A percentile compares a stretch with the other conserved stretches of the same genome.
These are phyloP conservation scores for Pseudocheirus occidentalis DNA, from an alignment of 2,797 vertebrate genomes.

Conservation along the genomic window DNA sequence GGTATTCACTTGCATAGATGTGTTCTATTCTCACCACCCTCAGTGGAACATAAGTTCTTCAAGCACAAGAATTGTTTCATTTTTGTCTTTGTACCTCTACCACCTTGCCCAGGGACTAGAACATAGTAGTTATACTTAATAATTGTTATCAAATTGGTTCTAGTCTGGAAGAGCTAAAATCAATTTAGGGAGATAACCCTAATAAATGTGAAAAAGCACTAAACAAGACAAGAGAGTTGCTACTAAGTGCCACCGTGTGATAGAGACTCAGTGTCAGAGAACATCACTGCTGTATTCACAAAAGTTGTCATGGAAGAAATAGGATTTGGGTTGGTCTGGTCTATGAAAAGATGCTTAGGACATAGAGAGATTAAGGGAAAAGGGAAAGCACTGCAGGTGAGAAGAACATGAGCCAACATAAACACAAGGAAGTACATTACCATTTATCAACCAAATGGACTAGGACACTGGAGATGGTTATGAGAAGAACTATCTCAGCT, in stretches of 20 bases:
- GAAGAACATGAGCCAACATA: neutral
- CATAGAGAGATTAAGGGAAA: neutral
- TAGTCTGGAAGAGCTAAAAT: neutral
- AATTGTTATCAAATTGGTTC: neutral
- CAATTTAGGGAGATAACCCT: neutral
- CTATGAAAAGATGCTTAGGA: neutral
- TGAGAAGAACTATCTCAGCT: neutral
- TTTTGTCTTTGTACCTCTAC: neutral
- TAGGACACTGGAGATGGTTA: neutral
- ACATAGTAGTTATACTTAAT: neutral
- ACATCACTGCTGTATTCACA: neutral
- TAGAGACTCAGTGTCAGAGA: neutral
- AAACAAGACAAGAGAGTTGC: neutral
- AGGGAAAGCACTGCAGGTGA: constrained; percentile 44
- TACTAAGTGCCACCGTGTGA: neutral
- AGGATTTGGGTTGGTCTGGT: neutral
- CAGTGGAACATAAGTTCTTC: neutral
- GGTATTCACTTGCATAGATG: neutral
- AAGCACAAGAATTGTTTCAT: neutral
- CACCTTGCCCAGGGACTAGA: neutral
- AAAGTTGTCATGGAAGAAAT: neutral
- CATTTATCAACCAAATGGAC: constrained; percentile 25
- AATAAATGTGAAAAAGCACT: neutral
- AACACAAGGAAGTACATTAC: constrained; percentile 43
- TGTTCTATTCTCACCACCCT: neutral